Percentiles rank a stretch among this genome's conserved stretches.
Evolutionary conservation across 2,797 vertebrate genomes (phyloP).

Genomic region (Gambusia yucatana): DNA sequence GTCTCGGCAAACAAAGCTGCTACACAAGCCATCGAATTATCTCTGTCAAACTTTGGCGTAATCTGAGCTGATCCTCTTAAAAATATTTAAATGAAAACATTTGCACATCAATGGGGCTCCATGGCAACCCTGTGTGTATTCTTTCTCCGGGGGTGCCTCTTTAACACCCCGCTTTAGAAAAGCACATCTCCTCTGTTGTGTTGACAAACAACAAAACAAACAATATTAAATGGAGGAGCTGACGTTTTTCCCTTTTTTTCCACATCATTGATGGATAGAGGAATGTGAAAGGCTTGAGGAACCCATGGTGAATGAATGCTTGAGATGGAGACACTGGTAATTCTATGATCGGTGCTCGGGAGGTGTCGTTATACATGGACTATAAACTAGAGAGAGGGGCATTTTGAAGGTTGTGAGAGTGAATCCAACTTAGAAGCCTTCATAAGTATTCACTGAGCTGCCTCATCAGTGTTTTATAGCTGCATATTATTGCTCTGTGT

Average conservation of each 20-base stretch:
- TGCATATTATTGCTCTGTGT: conserved; percentile 58
- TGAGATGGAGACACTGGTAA: conserved; percentile 67
- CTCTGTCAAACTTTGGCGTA: conserved; percentile 89
- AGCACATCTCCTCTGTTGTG: conserved; percentile 85
- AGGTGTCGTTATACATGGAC: conserved; percentile 65
- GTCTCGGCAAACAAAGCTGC: conserved; percentile 83
- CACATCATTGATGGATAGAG: conserved; percentile 79
- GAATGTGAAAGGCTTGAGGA: conserved; percentile 68
- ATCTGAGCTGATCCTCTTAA: conserved; percentile 90
- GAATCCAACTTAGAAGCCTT: conserved; percentile 55
- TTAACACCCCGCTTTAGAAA: conserved; percentile 85
- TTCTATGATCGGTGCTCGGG: conserved; percentile 72
- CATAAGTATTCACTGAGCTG: conserved; percentile 68
- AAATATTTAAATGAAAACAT: conserved; percentile 88
- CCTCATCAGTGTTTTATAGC: conserved; percentile 69
- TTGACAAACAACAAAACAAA: conserved; percentile 89
- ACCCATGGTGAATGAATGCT: conserved; percentile 70
- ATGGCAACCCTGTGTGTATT: conserved; percentile 86
- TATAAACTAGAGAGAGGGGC: conserved; percentile 60
- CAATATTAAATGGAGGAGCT: conserved; percentile 82
- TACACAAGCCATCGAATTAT: conserved; percentile 89
- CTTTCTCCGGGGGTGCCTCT: conserved; percentile 82
- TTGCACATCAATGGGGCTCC: conserved; percentile 86
- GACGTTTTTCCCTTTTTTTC: conserved; percentile 60
- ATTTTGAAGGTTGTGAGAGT: conserved; percentile 64